These are phyloP conservation scores for Argynnis bischoffii DNA, from an alignment of 2,888 invertebrate species.

Conservation along the genomic window DNA sequence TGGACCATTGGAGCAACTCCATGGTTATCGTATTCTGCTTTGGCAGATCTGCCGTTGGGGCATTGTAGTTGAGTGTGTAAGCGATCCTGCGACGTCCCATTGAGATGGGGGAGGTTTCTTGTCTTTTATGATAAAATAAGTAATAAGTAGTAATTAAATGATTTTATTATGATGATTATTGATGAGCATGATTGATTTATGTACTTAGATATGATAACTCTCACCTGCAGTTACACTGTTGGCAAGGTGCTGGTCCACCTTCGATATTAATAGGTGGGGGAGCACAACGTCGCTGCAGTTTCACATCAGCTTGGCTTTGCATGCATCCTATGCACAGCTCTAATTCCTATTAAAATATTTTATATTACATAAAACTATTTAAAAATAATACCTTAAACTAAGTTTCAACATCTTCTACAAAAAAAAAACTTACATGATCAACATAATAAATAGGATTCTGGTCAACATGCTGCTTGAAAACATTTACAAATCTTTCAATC, in stretches of 20 bases:
- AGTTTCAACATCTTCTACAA: not conserved
- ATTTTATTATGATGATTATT: no score
- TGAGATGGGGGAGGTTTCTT: no score
- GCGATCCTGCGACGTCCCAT: no score
- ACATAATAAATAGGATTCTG: conserved; percentile 85
- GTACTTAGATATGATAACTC: not conserved
- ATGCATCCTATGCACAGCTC: conserved; percentile 96
- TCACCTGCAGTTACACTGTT: conserved; percentile 56
- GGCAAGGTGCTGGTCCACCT: conserved; percentile 62
- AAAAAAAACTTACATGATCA: conserved; percentile 69
- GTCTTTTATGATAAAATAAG: no score
- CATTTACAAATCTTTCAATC: conserved; percentile 91
- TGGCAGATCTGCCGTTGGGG: no score
- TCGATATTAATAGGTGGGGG: conserved; percentile 59
- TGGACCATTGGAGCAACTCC: no score
- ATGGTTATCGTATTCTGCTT: no score
- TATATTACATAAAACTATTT: no score
- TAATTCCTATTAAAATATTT: conserved; percentile 79
- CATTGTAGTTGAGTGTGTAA: no score
- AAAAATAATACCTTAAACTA: no score
- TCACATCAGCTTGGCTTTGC: conserved; percentile 89
- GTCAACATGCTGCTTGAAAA: conserved; percentile 89
- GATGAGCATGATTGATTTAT: no score
- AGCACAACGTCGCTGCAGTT: conserved; percentile 87
- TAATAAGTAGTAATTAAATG: no score